Conservation (phyloP, 2,113 vertebrate genomes). For the Corynorhinus townsendii region DNA sequence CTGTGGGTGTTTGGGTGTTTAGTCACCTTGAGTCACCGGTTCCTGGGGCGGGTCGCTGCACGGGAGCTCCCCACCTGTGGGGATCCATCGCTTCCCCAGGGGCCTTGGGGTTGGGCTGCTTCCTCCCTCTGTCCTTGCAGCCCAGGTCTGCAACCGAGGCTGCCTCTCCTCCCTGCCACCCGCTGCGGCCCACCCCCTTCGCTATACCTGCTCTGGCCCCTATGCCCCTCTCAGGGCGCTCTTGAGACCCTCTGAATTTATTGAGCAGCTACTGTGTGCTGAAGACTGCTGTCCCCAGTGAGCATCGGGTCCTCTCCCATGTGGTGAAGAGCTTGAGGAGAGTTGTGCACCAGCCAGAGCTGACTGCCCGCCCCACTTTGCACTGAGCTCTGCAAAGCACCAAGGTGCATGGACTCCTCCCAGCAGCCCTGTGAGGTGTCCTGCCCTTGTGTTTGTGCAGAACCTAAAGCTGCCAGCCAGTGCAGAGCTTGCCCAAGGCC, state of each 20-base stretch:
- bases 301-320: neutral
- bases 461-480: neutral
- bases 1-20: neutral
- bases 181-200: neutral
- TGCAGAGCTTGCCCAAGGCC: neutral
- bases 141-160: neutral
- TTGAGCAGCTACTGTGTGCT: neutral
- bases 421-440: neutral
- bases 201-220: neutral
- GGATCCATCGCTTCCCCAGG: neutral
- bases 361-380: neutral
- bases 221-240: rapidly evolving
- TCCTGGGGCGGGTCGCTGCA: neutral
- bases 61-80: neutral
- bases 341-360: neutral
- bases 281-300: neutral
- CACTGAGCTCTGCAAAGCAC: rapidly evolving
- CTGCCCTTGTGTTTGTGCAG: neutral
- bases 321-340: neutral
- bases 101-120: neutral
- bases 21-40: neutral
- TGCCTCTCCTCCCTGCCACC: neutral
- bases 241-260: neutral
- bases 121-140: neutral
- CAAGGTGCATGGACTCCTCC: neutral